Evolutionary conservation across 1,140 invertebrate genomes (phyloP).

Genomic region (Pantala flavescens): DNA sequence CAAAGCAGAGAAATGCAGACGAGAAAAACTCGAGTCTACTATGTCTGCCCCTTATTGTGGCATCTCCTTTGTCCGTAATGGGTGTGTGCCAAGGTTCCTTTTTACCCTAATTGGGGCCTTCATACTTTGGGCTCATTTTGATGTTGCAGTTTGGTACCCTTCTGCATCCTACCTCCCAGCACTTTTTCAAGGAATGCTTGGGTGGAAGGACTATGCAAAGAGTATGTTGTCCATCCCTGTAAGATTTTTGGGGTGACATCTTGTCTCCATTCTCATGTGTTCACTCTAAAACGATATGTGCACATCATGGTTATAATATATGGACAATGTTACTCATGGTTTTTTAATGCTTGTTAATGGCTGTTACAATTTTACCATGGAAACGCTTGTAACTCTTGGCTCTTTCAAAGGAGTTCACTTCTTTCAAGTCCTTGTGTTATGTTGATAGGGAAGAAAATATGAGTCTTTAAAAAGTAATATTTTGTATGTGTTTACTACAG

Average conservation of each 20-base stretch:
- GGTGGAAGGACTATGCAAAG: too few species aligned
- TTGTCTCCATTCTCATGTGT: background rate
- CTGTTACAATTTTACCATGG: slow-evolving; percentile 7
- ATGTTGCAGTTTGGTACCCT: too few species aligned
- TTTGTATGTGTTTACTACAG: background rate
- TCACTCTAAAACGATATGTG: background rate
- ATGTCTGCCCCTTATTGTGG: too few species aligned
- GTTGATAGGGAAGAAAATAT: background rate
- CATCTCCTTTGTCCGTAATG: too few species aligned
- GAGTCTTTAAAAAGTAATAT: background rate
- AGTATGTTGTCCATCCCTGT: background rate
- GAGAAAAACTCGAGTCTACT: background rate
- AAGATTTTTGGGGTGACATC: background rate
- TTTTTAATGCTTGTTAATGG: slow-evolving; percentile 9
- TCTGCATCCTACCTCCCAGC: too few species aligned
- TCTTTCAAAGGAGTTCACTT: background rate
- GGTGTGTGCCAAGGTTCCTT: too few species aligned
- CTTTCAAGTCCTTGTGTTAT: background rate
- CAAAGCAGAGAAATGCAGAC: background rate
- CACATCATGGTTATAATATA: background rate
- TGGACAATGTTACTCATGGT: slow-evolving; percentile 5
- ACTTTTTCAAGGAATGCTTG: too few species aligned
- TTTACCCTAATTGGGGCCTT: too few species aligned
- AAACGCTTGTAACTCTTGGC: background rate
- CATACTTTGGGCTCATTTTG: too few species aligned